Evolutionary conservation across 2,797 vertebrate species (phyloP).

Genomic region (Molossus alvarezi): DNA sequence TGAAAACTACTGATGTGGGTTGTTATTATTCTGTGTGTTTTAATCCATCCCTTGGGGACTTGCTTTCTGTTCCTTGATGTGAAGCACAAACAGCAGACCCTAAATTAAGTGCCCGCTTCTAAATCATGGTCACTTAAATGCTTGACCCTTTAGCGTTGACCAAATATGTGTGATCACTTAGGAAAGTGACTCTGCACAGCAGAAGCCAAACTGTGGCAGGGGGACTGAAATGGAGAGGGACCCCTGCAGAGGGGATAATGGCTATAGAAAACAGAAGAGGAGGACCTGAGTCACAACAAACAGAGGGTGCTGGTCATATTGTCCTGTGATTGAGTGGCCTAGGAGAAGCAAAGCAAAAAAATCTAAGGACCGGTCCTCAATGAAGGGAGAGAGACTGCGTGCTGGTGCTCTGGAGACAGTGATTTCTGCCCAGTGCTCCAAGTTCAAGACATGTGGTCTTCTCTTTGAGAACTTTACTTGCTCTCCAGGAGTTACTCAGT

Average conservation of each 20-base stretch:
- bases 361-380: not conserved
- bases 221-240: not conserved
- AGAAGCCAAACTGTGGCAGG: not conserved
- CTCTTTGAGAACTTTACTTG: not conserved
- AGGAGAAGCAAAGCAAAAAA: not conserved
- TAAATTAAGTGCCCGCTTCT: not conserved
- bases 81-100: not conserved
- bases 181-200: not conserved
- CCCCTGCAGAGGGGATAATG: not conserved
- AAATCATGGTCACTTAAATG: not conserved
- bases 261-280: not conserved
- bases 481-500: not conserved
- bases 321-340: not conserved
- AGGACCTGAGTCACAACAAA: not conserved
- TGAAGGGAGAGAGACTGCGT: not conserved
- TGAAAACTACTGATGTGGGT: not conserved
- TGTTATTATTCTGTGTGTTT: not conserved
- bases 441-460: not conserved
- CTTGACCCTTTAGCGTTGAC: not conserved
- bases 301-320: not conserved
- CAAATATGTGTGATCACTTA: not conserved
- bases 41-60: not conserved
- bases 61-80: not conserved
- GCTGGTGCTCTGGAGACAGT: not conserved
- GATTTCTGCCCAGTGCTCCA: not conserved